Evolutionary conservation across 2,113 vertebrate species (phyloP).

Genomic region (Procavia capensis): DNA sequence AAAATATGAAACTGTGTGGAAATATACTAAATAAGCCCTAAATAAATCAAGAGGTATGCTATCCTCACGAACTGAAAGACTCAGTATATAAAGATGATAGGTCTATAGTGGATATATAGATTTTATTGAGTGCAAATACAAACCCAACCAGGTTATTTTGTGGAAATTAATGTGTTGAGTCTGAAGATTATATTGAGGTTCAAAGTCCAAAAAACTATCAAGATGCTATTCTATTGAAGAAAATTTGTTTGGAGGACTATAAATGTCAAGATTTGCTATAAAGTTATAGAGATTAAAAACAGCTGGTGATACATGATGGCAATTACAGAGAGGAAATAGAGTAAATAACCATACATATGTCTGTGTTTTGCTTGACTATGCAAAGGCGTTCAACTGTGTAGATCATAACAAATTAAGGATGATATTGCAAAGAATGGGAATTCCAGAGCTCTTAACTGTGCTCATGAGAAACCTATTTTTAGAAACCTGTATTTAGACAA

Average conservation of each 20-base stretch:
- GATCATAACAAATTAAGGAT: too few species aligned
- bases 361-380: too few species aligned
- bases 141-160: not conserved
- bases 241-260: not conserved
- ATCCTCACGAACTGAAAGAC: slow-evolving; percentile 28
- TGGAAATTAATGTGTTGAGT: slow-evolving; percentile 12
- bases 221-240: not conserved
- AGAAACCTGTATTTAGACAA: too few species aligned
- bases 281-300: slow-evolving; percentile 23
- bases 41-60: slow-evolving; percentile 27
- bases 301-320: not conserved
- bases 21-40: slow-evolving; percentile 44
- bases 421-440: too few species aligned
- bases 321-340: slow-evolving; percentile 3
- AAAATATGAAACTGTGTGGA: slow-evolving; percentile 10
- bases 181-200: slow-evolving; percentile 17
- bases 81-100: not conserved
- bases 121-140: not conserved
- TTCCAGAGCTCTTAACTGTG: too few species aligned
- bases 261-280: not conserved
- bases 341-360: not conserved
- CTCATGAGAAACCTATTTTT: too few species aligned
- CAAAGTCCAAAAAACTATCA: slow-evolving; percentile 11
- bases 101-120: not conserved
- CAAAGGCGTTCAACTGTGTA: too few species aligned